Percentiles rank a stretch among this genome's conserved stretches.
These are phyloP conservation scores for Egretta garzetta DNA, from an alignment of 2,113 vertebrate genomes.

Conservation along the genomic window DNA sequence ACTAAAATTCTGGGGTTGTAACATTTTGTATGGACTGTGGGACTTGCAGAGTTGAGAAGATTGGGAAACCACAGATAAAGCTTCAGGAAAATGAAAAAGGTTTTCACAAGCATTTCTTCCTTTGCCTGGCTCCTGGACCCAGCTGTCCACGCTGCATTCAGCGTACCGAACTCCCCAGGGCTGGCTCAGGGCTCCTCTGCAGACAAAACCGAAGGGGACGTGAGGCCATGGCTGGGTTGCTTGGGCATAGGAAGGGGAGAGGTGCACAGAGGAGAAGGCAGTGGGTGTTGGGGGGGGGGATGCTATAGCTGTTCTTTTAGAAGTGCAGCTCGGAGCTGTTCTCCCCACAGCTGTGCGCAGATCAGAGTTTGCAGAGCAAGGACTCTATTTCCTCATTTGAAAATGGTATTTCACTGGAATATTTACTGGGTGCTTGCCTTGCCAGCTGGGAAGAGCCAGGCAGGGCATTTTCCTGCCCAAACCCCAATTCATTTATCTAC, in stretches of 20 bases:
- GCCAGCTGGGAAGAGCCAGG: background rate
- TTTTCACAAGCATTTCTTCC: background rate
- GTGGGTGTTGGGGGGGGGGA: rapidly evolving
- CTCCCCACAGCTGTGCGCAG: background rate
- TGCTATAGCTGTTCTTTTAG: background rate
- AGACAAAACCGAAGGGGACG: background rate
- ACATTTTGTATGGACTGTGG: background rate
- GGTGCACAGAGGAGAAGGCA: background rate
- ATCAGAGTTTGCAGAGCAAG: background rate
- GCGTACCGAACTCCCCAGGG: background rate
- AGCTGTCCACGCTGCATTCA: background rate
- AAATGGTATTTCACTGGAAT: background rate
- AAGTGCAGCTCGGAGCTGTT: background rate
- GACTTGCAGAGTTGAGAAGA: background rate
- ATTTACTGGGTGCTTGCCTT: background rate
- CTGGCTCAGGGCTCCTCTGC: background rate
- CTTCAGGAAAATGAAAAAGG: background rate
- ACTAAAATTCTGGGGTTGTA: background rate
- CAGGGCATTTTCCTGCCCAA: background rate
- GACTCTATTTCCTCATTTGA: background rate
- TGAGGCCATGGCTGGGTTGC: background rate
- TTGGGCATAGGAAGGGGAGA: background rate
- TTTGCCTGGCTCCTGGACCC: background rate
- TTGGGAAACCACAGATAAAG: background rate
- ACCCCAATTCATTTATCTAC: background rate